Conservation (phyloP, 2,797 vertebrate species). For the Micrastur ruficollis region DNA sequence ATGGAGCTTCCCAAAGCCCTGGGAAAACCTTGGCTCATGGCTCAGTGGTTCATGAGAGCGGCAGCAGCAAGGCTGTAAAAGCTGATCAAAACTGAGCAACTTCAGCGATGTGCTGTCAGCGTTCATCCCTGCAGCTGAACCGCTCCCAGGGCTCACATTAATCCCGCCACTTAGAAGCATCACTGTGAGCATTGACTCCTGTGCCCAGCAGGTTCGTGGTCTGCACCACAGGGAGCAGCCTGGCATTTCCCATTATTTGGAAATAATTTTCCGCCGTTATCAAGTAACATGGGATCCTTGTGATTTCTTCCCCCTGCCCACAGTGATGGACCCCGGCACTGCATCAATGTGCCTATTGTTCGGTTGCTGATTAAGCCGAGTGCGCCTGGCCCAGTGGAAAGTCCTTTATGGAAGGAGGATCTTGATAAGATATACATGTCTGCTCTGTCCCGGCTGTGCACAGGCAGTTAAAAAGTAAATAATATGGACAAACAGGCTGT, state of each 20-base stretch:
- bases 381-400: neutral
- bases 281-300: neutral
- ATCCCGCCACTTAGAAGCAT: accelerated
- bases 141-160: accelerated
- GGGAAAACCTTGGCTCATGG: neutral
- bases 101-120: accelerated
- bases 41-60: neutral
- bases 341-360: neutral
- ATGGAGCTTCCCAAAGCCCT: neutral
- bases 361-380: neutral
- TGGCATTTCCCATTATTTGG: neutral
- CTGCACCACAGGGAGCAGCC: neutral
- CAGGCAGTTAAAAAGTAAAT: neutral
- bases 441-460: neutral
- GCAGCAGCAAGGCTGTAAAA: neutral
- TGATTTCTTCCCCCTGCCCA: neutral
- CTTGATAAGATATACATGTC: neutral
- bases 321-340: accelerated
- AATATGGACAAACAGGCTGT: neutral
- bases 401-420: constrained; percentile 7
- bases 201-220: accelerated
- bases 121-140: accelerated
- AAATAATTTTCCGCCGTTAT: neutral
- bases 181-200: accelerated
- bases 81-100: neutral